phyloP scores from a whole-genome alignment of 1,140 invertebrate species.

The Delia radicum region DNA sequence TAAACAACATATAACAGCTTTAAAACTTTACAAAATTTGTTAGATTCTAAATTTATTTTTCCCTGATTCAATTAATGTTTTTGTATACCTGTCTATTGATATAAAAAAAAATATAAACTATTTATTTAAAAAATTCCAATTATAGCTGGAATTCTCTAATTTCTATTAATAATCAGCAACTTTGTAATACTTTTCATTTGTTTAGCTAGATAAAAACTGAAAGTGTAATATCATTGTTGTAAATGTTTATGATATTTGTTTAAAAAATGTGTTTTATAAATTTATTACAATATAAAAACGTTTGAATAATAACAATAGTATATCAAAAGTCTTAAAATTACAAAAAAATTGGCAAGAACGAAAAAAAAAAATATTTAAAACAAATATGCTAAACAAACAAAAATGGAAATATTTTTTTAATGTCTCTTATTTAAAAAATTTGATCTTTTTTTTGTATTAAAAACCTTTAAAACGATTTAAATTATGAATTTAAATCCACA shows the following conservation, averaged over 20 bases:
- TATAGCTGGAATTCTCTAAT: too few relatives aligned
- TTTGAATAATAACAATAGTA: background rate
- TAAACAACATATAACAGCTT: too few relatives aligned
- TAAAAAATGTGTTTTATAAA: too few relatives aligned
- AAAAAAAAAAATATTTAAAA: background rate
- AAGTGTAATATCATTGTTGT: background rate
- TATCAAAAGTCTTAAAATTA: background rate
- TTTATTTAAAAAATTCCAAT: too few relatives aligned
- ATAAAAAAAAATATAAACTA: too few relatives aligned
- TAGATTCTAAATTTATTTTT: too few relatives aligned
- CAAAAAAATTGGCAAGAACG: background rate
- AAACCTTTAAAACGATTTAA: background rate
- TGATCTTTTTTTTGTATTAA: background rate
- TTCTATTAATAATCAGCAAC: too few relatives aligned
- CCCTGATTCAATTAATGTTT: too few relatives aligned
- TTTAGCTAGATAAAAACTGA: conserved; percentile 4
- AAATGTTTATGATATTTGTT: background rate
- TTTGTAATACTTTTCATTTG: background rate
- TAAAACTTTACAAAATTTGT: too few relatives aligned
- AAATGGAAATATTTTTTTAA: background rate
- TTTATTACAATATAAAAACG: too few relatives aligned
- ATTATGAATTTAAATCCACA: conserved; percentile 39
- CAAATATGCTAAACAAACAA: background rate
- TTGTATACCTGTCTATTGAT: too few relatives aligned
- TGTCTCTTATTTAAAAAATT: background rate